These are phyloP conservation scores for Leiothrix lutea DNA, from an alignment of 2,113 vertebrate species.

Conservation along the genomic window DNA sequence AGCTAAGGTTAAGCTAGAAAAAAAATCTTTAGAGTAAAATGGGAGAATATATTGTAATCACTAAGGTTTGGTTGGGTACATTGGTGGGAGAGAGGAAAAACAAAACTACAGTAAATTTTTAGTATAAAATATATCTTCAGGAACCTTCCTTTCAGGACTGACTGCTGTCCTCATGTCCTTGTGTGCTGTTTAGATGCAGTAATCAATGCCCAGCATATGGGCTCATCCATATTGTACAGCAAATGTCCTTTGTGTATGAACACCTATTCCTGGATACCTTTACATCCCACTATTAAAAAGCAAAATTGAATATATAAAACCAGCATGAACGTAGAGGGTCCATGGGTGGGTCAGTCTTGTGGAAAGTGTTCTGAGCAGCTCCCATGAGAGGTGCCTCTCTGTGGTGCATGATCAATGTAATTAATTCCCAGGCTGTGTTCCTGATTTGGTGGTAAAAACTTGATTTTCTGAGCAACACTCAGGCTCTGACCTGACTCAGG, in stretches of 20 bases:
- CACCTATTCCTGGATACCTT: neutral
- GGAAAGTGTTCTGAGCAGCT: neutral
- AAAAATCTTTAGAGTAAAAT: neutral
- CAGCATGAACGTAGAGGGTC: neutral
- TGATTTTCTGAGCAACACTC: neutral
- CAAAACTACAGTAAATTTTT: neutral
- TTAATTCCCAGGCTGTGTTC: neutral
- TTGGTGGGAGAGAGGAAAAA: neutral
- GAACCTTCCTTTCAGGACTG: neutral
- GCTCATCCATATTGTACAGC: neutral
- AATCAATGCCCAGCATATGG: neutral
- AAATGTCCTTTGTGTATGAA: neutral
- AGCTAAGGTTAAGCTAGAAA: neutral
- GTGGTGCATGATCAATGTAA: neutral
- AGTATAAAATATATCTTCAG: neutral
- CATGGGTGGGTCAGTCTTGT: neutral
- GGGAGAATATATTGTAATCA: neutral
- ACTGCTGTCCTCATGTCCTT: neutral
- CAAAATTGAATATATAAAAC: fast-evolving
- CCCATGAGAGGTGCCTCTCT: neutral
- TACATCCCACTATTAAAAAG: neutral
- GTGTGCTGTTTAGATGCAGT: neutral
- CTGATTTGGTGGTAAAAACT: neutral
- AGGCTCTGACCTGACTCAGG: neutral
- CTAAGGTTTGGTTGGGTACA: neutral